These are phyloP conservation scores for Hippocampus kuda DNA, from an alignment of 2,797 vertebrate species.

Conservation along the genomic window DNA sequence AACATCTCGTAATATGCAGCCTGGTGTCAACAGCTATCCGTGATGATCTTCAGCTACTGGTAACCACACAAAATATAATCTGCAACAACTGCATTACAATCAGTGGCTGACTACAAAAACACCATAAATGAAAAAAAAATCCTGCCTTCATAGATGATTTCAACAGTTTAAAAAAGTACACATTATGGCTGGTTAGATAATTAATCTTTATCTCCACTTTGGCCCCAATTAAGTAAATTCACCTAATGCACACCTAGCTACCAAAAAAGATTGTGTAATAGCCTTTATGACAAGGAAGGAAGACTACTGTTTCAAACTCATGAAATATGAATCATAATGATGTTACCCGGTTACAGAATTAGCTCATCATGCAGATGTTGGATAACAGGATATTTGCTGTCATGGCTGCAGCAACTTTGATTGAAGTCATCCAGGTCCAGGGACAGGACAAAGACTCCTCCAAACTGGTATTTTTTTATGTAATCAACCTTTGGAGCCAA, in stretches of 20 bases:
- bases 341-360: not conserved
- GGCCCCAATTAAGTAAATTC: not conserved
- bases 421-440: constrained; percentile 57
- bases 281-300: not conserved
- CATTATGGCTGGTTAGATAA: not conserved
- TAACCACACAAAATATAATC: not conserved
- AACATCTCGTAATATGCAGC: not conserved
- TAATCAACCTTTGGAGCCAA: constrained; percentile 29
- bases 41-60: not conserved
- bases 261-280: not conserved
- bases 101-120: not conserved
- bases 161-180: not conserved
- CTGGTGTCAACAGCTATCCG: not conserved
- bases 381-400: constrained; percentile 40
- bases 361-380: not conserved
- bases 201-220: too few species aligned
- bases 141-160: too few species aligned
- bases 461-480: constrained; percentile 37
- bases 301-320: not conserved
- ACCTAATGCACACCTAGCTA: not conserved
- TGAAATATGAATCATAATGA: not conserved
- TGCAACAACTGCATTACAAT: not conserved
- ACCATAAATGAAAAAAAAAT: too few species aligned
- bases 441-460: constrained; percentile 55
- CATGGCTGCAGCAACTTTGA: constrained; percentile 43